These are phyloP conservation scores for Phalacrocorax aristotelis DNA, from an alignment of 2,113 vertebrate genomes.

Conservation along the genomic window DNA sequence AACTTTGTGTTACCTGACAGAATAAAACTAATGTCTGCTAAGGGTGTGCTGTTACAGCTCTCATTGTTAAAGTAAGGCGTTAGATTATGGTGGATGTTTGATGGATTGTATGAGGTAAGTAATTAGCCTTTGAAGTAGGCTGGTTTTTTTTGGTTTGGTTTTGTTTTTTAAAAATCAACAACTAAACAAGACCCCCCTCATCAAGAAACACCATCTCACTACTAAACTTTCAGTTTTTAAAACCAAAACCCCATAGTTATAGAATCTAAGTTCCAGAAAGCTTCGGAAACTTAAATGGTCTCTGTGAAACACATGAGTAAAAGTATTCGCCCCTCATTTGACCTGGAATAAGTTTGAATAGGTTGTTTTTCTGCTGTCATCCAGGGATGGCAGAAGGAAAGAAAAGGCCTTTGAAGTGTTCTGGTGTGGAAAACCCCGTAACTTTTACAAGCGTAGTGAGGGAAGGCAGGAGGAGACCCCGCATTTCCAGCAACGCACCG, in stretches of 20 bases:
- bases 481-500: rapidly evolving
- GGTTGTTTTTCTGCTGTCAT: not conserved
- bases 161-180: not conserved
- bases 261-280: not conserved
- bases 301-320: not conserved
- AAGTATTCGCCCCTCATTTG: not conserved
- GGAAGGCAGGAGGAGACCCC: not conserved
- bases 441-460: not conserved
- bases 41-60: not conserved
- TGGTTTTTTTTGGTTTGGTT: not conserved
- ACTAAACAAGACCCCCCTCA: not conserved
- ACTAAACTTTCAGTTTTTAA: not conserved
- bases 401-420: not conserved
- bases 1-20: not conserved
- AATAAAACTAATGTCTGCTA: not conserved
- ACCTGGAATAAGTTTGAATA: not conserved
- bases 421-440: not conserved
- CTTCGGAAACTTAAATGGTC: not conserved
- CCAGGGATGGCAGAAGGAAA: not conserved
- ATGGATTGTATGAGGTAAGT: not conserved
- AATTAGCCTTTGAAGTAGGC: not conserved
- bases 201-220: not conserved
- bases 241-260: not conserved
- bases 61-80: not conserved
- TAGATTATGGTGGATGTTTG: not conserved